phyloP scores from a whole-genome alignment of 2,797 vertebrate species.

The Aeoliscus strigatus region DNA sequence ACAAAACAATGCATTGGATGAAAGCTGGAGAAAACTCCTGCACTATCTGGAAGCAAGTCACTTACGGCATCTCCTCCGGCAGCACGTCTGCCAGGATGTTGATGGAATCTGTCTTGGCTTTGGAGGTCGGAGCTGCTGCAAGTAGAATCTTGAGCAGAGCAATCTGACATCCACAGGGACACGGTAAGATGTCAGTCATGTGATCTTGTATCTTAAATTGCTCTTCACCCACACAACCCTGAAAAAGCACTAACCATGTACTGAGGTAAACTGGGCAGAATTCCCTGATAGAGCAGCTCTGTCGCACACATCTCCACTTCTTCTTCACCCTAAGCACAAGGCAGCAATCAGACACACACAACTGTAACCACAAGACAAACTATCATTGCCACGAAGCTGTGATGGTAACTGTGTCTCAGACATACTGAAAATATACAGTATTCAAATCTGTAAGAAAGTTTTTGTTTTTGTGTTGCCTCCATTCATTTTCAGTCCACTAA shows the following conservation, averaged over 20 bases:
- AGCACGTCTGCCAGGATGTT: conserved; percentile 96
- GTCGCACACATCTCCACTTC: conserved; percentile 88
- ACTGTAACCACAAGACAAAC: no score
- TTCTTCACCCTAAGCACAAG: conserved; percentile 84
- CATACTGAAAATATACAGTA: no score
- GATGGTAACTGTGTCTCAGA: no score
- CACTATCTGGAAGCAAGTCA: conserved; percentile 40
- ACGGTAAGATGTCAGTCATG: background rate
- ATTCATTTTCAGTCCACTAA: conserved; percentile 60
- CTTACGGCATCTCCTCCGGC: conserved; percentile 99
- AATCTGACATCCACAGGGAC: conserved; percentile 74
- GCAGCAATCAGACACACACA: conserved; percentile 1
- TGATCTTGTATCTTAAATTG: no score
- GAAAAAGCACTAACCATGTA: conserved; percentile 85
- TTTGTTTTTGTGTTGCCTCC: no score
- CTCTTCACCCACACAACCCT: background rate
- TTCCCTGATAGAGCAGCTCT: conserved; percentile 95
- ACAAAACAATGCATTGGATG: no score
- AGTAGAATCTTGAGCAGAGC: conserved; percentile 95
- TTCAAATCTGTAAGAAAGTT: background rate
- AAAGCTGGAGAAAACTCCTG: no score
- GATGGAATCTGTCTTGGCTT: conserved; percentile 98
- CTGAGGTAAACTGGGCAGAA: conserved; percentile 94
- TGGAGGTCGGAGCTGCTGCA: conserved; percentile 95
- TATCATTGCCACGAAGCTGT: no score